These are phyloP conservation scores for Pholis gunnellus DNA, from an alignment of 2,113 vertebrate species.

Conservation along the genomic window DNA sequence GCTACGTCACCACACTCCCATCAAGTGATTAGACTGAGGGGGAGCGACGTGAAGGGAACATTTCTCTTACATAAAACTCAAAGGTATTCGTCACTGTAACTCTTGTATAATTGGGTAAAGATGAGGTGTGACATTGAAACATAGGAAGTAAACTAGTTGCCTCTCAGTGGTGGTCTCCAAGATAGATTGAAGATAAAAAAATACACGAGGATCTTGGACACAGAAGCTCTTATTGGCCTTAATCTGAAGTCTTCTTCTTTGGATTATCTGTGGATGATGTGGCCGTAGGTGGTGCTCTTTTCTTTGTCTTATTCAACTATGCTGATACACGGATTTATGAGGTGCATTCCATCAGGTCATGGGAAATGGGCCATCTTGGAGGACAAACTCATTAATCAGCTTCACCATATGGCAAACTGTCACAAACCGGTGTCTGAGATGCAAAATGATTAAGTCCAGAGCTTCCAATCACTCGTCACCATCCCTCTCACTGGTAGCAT, in stretches of 20 bases:
- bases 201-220: neutral
- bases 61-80: constrained; percentile 4
- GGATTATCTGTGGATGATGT: neutral
- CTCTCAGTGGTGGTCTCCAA: neutral
- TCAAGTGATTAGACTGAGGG: constrained; percentile 42
- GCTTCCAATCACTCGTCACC: constrained; percentile 40
- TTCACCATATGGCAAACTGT: constrained; percentile 12
- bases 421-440: constrained; percentile 10
- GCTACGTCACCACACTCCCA: constrained; percentile 47
- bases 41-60: constrained; percentile 44
- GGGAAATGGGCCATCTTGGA: constrained; percentile 23
- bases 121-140: constrained; percentile 28
- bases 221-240: neutral
- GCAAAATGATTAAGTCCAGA: constrained; percentile 43
- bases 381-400: constrained; percentile 35
- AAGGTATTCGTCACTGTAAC: constrained; percentile 1
- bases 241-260: neutral
- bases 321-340: constrained; percentile 27
- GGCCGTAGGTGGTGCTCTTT: neutral
- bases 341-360: constrained; percentile 16
- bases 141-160: neutral
- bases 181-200: no score
- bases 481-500: constrained; percentile 22
- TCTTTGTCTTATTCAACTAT: neutral
- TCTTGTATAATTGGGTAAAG: constrained; percentile 18